Conservation (phyloP, 2,888 invertebrate species). For the Incurvaria masculella region DNA sequence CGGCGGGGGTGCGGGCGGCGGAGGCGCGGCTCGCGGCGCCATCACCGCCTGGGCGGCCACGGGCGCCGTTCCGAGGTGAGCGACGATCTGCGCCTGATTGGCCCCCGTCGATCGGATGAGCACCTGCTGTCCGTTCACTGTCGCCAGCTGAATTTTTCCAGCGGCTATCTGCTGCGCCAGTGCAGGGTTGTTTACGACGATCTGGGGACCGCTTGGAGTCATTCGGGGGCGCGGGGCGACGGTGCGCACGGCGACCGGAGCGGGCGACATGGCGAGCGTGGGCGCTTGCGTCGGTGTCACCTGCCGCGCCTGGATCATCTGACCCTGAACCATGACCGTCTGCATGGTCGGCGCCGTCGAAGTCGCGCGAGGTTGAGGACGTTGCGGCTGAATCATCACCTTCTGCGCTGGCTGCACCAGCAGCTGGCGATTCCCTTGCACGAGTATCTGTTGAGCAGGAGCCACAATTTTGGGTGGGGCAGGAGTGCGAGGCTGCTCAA, state of each 20-base stretch:
- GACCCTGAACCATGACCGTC: slow-evolving; percentile 34
- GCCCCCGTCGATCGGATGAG: slow-evolving; percentile 75
- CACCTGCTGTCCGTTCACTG: slow-evolving; percentile 83
- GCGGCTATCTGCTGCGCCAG: slow-evolving; percentile 78
- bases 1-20: slow-evolving; percentile 14
- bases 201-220: slow-evolving; percentile 56
- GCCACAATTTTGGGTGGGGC: not conserved
- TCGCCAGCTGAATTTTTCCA: slow-evolving; percentile 80
- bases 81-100: slow-evolving; percentile 75
- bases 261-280: slow-evolving; percentile 20
- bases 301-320: slow-evolving; percentile 20
- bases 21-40: slow-evolving; percentile 18
- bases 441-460: slow-evolving; percentile 25
- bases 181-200: slow-evolving; percentile 73
- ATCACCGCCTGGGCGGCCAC: slow-evolving; percentile 20
- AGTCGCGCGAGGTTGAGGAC: slow-evolving; percentile 15
- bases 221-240: slow-evolving; percentile 29
- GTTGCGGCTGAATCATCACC: slow-evolving; percentile 20
- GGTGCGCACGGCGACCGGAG: slow-evolving; percentile 19
- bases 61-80: slow-evolving; percentile 62
- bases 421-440: slow-evolving; percentile 31
- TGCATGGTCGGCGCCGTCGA: slow-evolving; percentile 33
- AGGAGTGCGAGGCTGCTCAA: slow-evolving; percentile 6
- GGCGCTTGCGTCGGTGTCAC: slow-evolving; percentile 19
- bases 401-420: slow-evolving; percentile 35